Conservation (phyloP, 2,888 invertebrate genomes). For the Calameuta idolon region DNA sequence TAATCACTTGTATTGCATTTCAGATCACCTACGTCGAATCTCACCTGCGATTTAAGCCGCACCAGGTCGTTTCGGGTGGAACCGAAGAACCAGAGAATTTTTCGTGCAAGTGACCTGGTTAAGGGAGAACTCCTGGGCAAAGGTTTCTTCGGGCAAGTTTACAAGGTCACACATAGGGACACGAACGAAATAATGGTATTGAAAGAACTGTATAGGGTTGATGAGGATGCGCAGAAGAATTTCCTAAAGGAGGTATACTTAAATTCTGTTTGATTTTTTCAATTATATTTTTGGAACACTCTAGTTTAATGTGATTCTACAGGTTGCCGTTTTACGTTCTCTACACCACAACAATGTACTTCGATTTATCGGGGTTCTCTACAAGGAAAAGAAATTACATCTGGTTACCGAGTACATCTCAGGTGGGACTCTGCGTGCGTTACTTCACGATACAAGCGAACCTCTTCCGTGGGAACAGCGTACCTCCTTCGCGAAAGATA, state of each 20-base stretch:
- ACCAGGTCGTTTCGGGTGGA: conserved; percentile 90
- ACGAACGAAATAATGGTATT: conserved; percentile 96
- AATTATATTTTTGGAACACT: conserved; percentile 13
- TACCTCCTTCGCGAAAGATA: conserved; percentile 89
- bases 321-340: conserved; percentile 92
- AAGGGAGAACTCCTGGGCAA: conserved; percentile 91
- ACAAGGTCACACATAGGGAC: conserved; percentile 89
- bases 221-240: conserved; percentile 94
- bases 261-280: conserved; percentile 12
- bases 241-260: conserved; percentile 86
- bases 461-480: conserved; percentile 84
- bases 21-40: conserved; percentile 63
- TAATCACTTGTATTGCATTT: conserved; percentile 15
- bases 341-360: conserved; percentile 91
- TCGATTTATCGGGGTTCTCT: conserved; percentile 91
- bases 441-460: conserved; percentile 80
- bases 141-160: conserved; percentile 95
- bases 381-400: conserved; percentile 91
- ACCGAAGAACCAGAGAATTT: conserved; percentile 80
- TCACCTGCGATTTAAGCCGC: conserved; percentile 80
- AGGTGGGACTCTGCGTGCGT: conserved; percentile 89
- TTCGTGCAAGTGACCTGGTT: conserved; percentile 90
- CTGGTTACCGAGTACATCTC: conserved; percentile 93
- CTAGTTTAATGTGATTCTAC: conserved; percentile 27
- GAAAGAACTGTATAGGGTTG: conserved; percentile 92